Base-by-base conservation (phyloP, 2,888 invertebrate genomes). In the Phrixothrix hirtus region DNA sequence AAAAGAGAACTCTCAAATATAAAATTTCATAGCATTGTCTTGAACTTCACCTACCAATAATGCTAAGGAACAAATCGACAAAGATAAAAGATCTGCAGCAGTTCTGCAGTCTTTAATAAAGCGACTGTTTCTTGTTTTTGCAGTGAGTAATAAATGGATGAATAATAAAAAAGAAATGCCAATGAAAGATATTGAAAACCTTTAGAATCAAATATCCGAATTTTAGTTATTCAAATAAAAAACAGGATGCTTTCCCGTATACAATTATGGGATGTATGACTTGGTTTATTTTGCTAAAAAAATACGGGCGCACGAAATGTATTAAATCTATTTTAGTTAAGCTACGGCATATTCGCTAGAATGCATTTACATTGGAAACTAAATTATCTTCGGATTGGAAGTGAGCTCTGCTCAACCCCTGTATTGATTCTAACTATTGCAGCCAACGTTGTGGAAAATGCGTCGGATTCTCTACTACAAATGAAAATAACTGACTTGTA, bases 361-460 rank as follows among this genome's bases (percentile, higher is more conserved):
- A 50, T 57, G 55, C 55, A 59, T 59, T 59, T 59, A 54, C 51
- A 56, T 50, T 47, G 51, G 43, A 58, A 58, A 60, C 58, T 47
- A 54, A 60, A 60, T 60, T 60, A 60, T 60, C 56, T 60, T 60
- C 42, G 57, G 56, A 60, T 60, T 60, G 58, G 58, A 56, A 60
- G 54, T 17, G 56, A 58, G 56, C 48, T 55, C 36, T 49, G 50
- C 36, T 58, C 57, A 54, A 43, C 49, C 56, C 57, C 46, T 48
- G 56, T 61, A 58, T 58, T 57, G 59, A 61, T 60, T 61, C 48
- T 58, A 59, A 57, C 60, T 60, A 59, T 56, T 60, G 63, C 62
- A 63, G 59, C 59, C 61, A 59, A 59, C 63, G 51, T 55, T 55
- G 57, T 58, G 61, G 59, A 65, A 63, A 65, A 63, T 61, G 50